Base-by-base conservation (phyloP, 1,140 invertebrate species). In the Drosophila sechellia region DNA sequence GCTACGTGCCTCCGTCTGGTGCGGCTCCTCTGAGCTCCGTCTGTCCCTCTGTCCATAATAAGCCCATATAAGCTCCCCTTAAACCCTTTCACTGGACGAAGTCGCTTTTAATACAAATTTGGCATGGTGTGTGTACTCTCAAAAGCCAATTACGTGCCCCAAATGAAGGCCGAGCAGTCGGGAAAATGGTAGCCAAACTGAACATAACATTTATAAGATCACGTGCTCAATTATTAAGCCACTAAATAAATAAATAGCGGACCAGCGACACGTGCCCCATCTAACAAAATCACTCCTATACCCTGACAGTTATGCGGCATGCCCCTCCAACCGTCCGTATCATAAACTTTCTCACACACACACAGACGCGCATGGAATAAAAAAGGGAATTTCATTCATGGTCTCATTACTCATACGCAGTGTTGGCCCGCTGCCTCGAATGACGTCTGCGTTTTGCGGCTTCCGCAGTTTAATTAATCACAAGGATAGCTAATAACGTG, bases 171-270 rank as follows among this genome's bases (percentile, higher is more conserved):
- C 43, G 37, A 58, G 50, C 17, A 35, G 65, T 46, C 52, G 50
- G 77, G 63, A 63, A 61, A 68, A 68, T 65, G 42, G 60, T 31
- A 68, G 68, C 60, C 31, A 42, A 69, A 70, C 56, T 61, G 61
- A 57, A 40, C 70, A 79, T 87, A 83, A 79, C 75, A 77, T 87
- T 87, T 87, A 83, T 83, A 87, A 89, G 83, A 87, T 87, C 83
- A 87, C 84, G 83, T 87, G 83, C 75, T 87, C 84, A 87, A 87
- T 87, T 87, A 87, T 87, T 87, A 83, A 87, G 83, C 79, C 84
- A 89, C 84, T 79, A 83, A 87, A 87, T 89, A 87, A 87, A 83
- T 87, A 87, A 89, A 89, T 79, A 77, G 79, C 76, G 52, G 76
- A 37, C 74, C 78, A 54, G 75, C 46, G 84, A 89, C 83, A 87